Evolutionary conservation across 2,113 vertebrate species (phyloP).

Genomic region (Sinocyclocheilus rhinocerous): DNA sequence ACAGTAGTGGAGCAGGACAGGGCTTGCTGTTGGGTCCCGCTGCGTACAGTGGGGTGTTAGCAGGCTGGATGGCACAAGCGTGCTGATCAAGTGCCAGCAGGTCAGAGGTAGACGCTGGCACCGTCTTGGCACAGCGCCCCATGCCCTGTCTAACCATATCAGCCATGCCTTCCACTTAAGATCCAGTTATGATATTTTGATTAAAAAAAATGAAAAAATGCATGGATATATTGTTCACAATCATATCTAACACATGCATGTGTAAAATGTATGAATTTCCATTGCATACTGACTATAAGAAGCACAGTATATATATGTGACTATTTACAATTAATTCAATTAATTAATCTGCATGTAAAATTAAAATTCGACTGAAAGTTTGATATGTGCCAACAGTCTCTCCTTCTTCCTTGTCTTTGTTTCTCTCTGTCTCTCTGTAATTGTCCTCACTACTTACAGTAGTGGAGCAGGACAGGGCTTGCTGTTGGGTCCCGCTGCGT

Average conservation of each 20-base stretch:
- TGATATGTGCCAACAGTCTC: background rate
- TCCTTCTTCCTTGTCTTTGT: background rate
- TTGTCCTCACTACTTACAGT: constrained; percentile 13
- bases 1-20: constrained; percentile 36
- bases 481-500: constrained; percentile 17
- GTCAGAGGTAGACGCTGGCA: constrained; percentile 58
- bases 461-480: constrained; percentile 38
- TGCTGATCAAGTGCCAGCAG: constrained; percentile 52
- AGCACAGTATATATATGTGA: background rate
- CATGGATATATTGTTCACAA: too few relatives aligned
- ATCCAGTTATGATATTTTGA: too few relatives aligned
- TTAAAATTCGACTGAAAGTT: background rate
- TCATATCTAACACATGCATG: too few relatives aligned
- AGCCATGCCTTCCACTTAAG: constrained; percentile 60
- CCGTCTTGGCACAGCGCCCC: constrained; percentile 54
- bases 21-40: constrained; percentile 17
- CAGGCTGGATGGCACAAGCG: constrained; percentile 54
- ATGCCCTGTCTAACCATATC: constrained; percentile 67
- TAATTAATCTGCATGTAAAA: too few relatives aligned
- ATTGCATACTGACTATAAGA: background rate
- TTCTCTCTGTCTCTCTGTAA: background rate
- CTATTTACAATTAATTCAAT: background rate
- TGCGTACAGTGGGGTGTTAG: constrained; percentile 38
- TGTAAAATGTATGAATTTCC: background rate
- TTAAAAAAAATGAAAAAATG: too few relatives aligned